Percentiles rank a stretch among this genome's conserved stretches.
These are phyloP conservation scores for Tineola bisselliella DNA, from an alignment of 2,888 invertebrate species.

Conservation along the genomic window DNA sequence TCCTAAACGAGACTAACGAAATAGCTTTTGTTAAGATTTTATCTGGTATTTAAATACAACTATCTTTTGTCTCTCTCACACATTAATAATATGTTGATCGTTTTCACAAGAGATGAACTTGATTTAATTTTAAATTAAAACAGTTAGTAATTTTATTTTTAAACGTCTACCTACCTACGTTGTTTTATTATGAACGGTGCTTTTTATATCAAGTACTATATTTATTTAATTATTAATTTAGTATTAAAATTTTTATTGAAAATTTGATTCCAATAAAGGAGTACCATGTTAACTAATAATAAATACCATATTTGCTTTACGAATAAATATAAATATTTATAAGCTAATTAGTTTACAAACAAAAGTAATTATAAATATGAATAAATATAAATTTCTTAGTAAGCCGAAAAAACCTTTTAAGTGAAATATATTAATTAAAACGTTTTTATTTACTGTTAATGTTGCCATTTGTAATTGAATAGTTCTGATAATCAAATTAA, in stretches of 20 bases:
- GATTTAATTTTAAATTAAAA: neutral
- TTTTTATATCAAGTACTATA: too few species aligned
- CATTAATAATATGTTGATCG: slow-evolving; percentile 21
- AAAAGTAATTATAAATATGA: too few species aligned
- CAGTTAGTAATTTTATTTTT: neutral
- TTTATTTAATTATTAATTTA: too few species aligned
- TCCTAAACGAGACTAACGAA: slow-evolving; percentile 64
- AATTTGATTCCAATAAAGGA: too few species aligned
- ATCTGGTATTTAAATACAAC: slow-evolving; percentile 63
- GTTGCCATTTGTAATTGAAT: slow-evolving; percentile 13
- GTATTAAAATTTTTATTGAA: too few species aligned
- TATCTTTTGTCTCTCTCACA: slow-evolving; percentile 50
- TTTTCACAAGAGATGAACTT: neutral
- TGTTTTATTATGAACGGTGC: too few species aligned
- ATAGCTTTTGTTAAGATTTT: slow-evolving; percentile 67
- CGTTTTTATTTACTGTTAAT: neutral
- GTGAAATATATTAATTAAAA: neutral
- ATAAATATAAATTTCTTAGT: neutral
- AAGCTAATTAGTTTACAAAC: too few species aligned
- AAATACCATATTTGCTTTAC: too few species aligned
- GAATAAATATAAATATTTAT: too few species aligned
- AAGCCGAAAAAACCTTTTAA: neutral
- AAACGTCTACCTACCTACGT: too few species aligned
- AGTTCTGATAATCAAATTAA: slow-evolving; percentile 58
- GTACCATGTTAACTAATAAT: too few species aligned